Evolutionary conservation across 2,797 vertebrate genomes (phyloP).

Genomic region (Lateolabrax maculatus): DNA sequence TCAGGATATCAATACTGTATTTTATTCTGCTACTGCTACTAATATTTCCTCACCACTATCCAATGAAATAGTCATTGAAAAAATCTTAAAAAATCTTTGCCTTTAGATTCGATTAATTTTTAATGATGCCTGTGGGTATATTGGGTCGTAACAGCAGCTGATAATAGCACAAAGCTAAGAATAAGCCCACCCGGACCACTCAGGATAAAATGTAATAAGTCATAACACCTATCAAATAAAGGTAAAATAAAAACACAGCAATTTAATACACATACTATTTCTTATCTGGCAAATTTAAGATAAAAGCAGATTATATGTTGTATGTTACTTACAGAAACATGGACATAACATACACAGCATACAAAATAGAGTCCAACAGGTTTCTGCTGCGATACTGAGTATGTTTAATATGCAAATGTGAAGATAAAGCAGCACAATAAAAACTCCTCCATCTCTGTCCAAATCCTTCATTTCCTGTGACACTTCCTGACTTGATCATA

Average conservation of each 20-base stretch:
- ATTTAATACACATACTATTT: background rate
- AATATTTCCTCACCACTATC: slow-evolving; percentile 6
- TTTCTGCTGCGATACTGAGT: slow-evolving; percentile 1
- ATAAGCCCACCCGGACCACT: background rate
- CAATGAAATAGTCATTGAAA: background rate
- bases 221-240: background rate
- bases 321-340: background rate
- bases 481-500: slow-evolving; percentile 41
- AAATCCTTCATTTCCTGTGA: slow-evolving; percentile 21
- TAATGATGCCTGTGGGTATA: slow-evolving; percentile 22
- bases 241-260: background rate
- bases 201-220: background rate
- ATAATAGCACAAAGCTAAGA: slow-evolving; percentile 33
- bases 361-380: background rate
- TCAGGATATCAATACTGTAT: background rate
- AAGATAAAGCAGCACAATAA: slow-evolving; percentile 9
- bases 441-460: slow-evolving; percentile 17
- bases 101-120: slow-evolving; percentile 2
- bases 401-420: slow-evolving; percentile 1
- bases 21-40: background rate
- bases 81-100: slow-evolving; percentile 17
- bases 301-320: background rate
- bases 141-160: background rate
- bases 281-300: slow-evolving; percentile 1
- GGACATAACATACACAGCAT: background rate